Conservation (phyloP, 2,113 vertebrate genomes). For the Melanocharis versteri region DNA sequence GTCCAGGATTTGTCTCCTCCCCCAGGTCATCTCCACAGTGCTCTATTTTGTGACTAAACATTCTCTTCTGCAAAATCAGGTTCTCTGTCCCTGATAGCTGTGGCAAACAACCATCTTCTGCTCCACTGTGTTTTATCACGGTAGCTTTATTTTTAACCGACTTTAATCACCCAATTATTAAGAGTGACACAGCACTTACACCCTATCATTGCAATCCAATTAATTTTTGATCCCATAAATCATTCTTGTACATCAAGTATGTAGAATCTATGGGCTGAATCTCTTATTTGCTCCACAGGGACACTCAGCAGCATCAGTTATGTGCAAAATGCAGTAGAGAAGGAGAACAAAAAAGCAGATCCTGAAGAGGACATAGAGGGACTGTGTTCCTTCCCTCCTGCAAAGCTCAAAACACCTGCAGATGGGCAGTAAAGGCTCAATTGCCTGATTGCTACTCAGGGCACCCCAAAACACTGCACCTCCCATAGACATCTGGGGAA, state of each 20-base stretch:
- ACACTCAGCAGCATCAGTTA: not conserved
- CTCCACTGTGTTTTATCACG: not conserved
- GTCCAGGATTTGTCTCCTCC: not conserved
- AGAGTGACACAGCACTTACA: conserved; percentile 40
- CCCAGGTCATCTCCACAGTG: not conserved
- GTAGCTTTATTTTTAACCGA: conserved; percentile 28
- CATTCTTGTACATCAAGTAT: conserved; percentile 16
- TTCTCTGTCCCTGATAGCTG: not conserved
- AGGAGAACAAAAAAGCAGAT: not conserved
- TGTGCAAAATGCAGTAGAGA: not conserved
- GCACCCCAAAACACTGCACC: not conserved
- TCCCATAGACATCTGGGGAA: not conserved
- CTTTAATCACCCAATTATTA: conserved; percentile 59
- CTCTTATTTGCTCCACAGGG: conserved; percentile 29
- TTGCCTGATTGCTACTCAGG: not conserved
- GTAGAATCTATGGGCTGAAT: not conserved
- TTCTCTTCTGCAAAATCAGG: not conserved
- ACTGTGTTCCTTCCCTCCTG: not conserved
- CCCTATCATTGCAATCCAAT: conserved; percentile 39
- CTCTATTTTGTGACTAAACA: not conserved
- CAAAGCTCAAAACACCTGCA: not conserved
- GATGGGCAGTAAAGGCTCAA: not conserved
- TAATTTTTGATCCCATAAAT: conserved; percentile 53
- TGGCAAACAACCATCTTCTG: not conserved
- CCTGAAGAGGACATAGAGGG: not conserved